Conservation (phyloP, 2,888 invertebrate species). For the Acanthoscelides obtectus region DNA sequence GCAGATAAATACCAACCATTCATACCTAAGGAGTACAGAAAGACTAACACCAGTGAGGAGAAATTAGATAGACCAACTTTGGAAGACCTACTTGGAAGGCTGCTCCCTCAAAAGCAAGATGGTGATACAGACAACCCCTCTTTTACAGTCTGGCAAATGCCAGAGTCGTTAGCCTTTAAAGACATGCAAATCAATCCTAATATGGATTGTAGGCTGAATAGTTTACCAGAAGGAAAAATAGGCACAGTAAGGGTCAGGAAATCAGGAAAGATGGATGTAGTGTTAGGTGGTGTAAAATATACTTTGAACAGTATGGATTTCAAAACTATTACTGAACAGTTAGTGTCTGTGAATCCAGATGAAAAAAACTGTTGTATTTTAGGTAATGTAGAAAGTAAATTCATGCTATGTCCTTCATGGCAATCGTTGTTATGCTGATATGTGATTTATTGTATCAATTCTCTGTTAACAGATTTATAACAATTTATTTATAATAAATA, state of each 20-base stretch:
- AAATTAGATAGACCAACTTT: background rate
- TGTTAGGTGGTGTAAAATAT: conserved; percentile 17
- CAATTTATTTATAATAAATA: background rate
- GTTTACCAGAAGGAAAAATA: conserved; percentile 20
- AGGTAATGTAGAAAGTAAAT: background rate
- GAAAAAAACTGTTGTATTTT: background rate
- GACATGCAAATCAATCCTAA: background rate
- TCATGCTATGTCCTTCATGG: background rate
- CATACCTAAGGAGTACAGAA: background rate
- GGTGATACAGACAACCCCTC: conserved; percentile 20
- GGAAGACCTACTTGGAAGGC: background rate
- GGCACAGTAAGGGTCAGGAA: conserved; percentile 20
- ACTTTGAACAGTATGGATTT: background rate
- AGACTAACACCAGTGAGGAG: background rate
- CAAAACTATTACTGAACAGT: background rate
- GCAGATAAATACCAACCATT: background rate
- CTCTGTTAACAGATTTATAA: background rate
- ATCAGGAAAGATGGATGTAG: conserved; percentile 20
- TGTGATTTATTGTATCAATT: background rate
- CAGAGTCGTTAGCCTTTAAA: conserved; percentile 37
- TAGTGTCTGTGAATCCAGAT: background rate
- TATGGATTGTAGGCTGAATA: conserved; percentile 13
- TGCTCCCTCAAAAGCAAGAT: background rate
- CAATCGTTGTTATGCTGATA: background rate
- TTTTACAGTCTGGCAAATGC: conserved; percentile 39